phyloP scores from a whole-genome alignment of 1,140 invertebrate species.

The Brachionus calyciflorus region DNA sequence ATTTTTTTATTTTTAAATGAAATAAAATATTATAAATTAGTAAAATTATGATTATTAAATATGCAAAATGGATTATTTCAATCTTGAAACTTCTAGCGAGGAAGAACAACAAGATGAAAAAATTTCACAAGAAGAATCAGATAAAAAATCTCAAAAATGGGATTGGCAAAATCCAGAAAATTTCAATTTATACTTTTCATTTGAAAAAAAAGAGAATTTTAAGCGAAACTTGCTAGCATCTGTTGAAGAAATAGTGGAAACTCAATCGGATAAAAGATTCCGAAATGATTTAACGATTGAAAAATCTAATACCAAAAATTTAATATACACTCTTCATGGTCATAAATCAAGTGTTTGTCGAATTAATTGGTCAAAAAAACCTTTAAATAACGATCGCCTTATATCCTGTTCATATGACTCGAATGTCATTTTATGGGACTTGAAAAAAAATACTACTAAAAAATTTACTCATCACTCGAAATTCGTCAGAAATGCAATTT shows the following conservation, averaged over 20 bases:
- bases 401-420: constrained; percentile 31
- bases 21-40: not conserved
- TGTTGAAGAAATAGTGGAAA: no score
- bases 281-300: not conserved
- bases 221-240: no score
- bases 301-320: not conserved
- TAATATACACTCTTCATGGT: not conserved
- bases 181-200: constrained; percentile 17
- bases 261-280: no score
- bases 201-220: not conserved
- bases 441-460: not conserved
- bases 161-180: constrained; percentile 37
- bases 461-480: not conserved
- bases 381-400: not conserved
- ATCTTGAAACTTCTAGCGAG: constrained; percentile 19
- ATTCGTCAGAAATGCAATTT: not conserved
- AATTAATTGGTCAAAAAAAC: constrained; percentile 11
- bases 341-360: constrained; percentile 1
- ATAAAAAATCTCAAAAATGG: not conserved
- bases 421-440: constrained; percentile 33
- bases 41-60: not conserved
- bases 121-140: not conserved
- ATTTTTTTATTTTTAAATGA: not conserved
- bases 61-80: constrained; percentile 9
- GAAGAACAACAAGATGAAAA: not conserved